A percentile compares a stretch with the other conserved stretches of the same genome.
Evolutionary conservation across 2,888 invertebrate genomes (phyloP).

Genomic region (Tubiluchus corallicola): DNA sequence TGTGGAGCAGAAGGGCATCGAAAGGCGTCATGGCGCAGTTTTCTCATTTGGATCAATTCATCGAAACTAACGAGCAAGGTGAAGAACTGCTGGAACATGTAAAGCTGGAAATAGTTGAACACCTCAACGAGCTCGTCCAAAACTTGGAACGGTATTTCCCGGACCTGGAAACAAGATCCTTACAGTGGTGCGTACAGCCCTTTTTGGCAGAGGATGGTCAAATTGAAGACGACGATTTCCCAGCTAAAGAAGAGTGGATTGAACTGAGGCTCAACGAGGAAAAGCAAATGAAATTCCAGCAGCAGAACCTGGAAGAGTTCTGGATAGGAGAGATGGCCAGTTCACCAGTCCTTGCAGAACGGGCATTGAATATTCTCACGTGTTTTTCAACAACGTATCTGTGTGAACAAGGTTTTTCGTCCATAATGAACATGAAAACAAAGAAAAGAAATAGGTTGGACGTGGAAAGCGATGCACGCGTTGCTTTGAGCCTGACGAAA

Average conservation of each 20-base stretch:
- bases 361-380: not conserved
- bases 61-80: not conserved
- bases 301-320: not conserved
- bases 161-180: not conserved
- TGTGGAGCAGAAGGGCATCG: not conserved
- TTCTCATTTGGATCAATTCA: not conserved
- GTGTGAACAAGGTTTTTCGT: slow-evolving; percentile 1
- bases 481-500: not conserved
- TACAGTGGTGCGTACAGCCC: not conserved
- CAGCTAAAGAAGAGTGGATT: not conserved
- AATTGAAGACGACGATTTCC: not conserved
- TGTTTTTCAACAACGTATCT: not conserved
- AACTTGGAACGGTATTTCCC: not conserved
- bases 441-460: slow-evolving; percentile 1
- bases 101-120: not conserved
- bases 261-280: not conserved
- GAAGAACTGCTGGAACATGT: too few species aligned
- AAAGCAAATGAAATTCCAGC: not conserved
- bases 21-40: not conserved
- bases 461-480: not conserved
- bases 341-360: not conserved
- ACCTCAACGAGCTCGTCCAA: not conserved
- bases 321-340: not conserved
- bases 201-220: not conserved
- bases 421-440: not conserved